A percentile compares a stretch with the other conserved stretches of the same genome.
Conservation (phyloP, 2,113 vertebrate genomes). For the Thunnus maccoyii region DNA sequence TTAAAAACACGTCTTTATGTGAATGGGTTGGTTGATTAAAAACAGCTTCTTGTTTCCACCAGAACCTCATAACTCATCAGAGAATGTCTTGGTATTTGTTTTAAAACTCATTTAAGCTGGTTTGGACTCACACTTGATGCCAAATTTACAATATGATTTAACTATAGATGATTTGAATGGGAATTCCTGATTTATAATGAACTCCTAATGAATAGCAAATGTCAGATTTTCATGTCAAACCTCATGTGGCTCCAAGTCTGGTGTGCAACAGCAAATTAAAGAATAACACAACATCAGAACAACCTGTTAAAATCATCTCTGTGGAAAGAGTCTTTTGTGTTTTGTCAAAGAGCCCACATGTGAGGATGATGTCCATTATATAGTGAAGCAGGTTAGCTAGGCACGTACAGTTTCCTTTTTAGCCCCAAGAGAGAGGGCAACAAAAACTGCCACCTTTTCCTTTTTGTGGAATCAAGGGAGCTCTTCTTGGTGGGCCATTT, state of each 20-base stretch:
- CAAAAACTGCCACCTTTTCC: conserved; percentile 58
- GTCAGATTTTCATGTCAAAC: conserved; percentile 49
- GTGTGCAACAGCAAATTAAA: conserved; percentile 52
- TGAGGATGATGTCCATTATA: conserved; percentile 77
- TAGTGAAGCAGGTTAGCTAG: conserved; percentile 73
- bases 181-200: not conserved
- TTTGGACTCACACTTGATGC: not conserved
- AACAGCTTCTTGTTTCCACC: not conserved
- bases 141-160: conserved; percentile 4
- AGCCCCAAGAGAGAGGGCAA: conserved; percentile 53
- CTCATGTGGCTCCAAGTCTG: conserved; percentile 50
- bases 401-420: conserved; percentile 72
- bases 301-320: conserved; percentile 63
- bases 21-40: conserved; percentile 7
- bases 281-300: conserved; percentile 50
- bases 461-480: conserved; percentile 48
- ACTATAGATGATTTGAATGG: not conserved
- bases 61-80: not conserved
- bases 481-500: conserved; percentile 21
- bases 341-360: conserved; percentile 49
- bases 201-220: conserved; percentile 17
- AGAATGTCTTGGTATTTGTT: not conserved
- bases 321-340: conserved; percentile 65
- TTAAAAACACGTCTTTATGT: not conserved
- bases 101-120: not conserved